A percentile compares a stretch with the other conserved stretches of the same genome.
Evolutionary conservation across 2,888 invertebrate species (phyloP).

Genomic region (Poecilus cupreus): DNA sequence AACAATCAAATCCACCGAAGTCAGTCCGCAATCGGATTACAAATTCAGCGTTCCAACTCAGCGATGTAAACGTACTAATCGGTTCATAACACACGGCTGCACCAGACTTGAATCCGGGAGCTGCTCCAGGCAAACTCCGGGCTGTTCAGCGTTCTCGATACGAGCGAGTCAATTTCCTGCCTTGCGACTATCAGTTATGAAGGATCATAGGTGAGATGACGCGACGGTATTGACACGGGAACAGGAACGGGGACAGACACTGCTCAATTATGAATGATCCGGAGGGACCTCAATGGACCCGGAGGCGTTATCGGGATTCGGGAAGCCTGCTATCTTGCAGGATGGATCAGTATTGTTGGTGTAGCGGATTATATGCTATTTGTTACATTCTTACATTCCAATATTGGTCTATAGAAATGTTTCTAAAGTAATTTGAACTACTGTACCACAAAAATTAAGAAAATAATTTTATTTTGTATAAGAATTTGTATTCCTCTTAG

Average conservation of each 20-base stretch:
- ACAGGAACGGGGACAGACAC: conserved; percentile 36
- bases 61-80: conserved; percentile 16
- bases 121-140: not conserved
- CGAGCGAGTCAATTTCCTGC: conserved; percentile 40
- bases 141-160: not conserved
- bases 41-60: not conserved
- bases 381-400: too few relatives aligned
- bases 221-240: conserved; percentile 36
- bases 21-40: not conserved
- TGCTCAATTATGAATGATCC: conserved; percentile 51
- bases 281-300: not conserved
- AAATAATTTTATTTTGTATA: too few relatives aligned
- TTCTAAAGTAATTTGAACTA: too few relatives aligned
- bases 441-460: too few relatives aligned
- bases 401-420: too few relatives aligned
- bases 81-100: not conserved
- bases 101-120: not conserved
- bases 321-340: too few relatives aligned
- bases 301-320: not conserved
- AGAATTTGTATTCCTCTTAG: too few relatives aligned
- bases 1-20: not conserved
- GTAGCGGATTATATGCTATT: too few relatives aligned
- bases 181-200: conserved; percentile 39
- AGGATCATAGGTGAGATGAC: conserved; percentile 45
- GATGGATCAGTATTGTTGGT: too few relatives aligned